Evolutionary conservation across 2,888 invertebrate genomes (phyloP).

Genomic region (Globia sparganii): DNA sequence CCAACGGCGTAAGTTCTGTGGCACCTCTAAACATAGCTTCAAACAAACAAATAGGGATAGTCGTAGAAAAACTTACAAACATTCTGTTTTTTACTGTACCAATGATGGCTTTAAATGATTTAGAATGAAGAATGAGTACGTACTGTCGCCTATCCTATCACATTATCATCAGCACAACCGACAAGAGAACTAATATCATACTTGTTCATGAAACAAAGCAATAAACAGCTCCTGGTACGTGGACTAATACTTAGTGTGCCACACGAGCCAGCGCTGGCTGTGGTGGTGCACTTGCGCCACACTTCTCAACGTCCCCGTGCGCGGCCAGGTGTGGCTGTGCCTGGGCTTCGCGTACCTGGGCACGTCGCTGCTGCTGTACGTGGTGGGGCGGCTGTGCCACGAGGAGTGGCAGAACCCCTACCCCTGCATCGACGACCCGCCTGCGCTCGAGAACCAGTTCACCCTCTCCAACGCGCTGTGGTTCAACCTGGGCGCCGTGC

Average conservation of each 20-base stretch:
- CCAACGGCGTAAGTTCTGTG: conserved; percentile 88
- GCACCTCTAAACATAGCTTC: not conserved
- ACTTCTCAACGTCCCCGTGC: not conserved
- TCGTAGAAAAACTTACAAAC: not conserved
- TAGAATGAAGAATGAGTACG: not conserved
- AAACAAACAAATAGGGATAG: not conserved
- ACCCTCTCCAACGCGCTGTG: conserved; percentile 96
- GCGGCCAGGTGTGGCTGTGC: conserved; percentile 94
- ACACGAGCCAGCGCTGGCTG: not conserved
- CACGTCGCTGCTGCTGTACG: conserved; percentile 94
- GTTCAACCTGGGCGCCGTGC: conserved; percentile 96
- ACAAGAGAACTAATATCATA: not conserved
- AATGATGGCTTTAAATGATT: not conserved
- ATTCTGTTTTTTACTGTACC: not conserved
- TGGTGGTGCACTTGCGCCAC: not conserved
- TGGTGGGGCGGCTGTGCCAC: conserved; percentile 95
- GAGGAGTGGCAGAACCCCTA: conserved; percentile 97
- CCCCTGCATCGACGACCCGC: conserved; percentile 95
- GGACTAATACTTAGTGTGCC: not conserved
- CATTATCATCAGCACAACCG: not conserved
- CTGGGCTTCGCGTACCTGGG: conserved; percentile 95
- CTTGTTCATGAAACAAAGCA: not conserved
- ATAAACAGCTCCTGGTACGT: not conserved
- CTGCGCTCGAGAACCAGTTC: conserved; percentile 95
- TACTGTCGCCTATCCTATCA: not conserved